A percentile compares a stretch with the other conserved stretches of the same genome.
Conservation (phyloP, 2,113 vertebrate species). For the Corydoras maculifer region DNA sequence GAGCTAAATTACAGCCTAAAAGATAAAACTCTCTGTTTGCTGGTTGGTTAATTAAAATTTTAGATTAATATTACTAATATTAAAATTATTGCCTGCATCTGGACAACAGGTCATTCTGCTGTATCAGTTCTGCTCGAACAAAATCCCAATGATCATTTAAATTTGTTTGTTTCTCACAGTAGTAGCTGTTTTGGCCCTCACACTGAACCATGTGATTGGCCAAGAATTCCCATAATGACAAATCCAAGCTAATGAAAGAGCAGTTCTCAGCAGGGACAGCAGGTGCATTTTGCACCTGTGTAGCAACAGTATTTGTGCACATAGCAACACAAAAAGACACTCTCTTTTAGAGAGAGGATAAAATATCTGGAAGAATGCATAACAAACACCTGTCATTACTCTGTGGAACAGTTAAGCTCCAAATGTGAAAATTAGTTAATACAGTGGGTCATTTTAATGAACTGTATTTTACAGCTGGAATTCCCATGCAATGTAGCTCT, state of each 20-base stretch:
- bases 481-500: too few relatives aligned
- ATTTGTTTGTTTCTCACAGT: too few relatives aligned
- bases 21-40: too few relatives aligned
- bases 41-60: too few relatives aligned
- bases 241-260: slow-evolving; percentile 36
- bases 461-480: too few relatives aligned
- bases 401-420: not conserved
- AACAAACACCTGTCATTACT: slow-evolving; percentile 12
- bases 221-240: slow-evolving; percentile 17
- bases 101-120: too few relatives aligned
- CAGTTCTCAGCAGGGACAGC: slow-evolving; percentile 32
- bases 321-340: slow-evolving; percentile 34
- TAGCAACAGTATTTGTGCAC: slow-evolving; percentile 33
- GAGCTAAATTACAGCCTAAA: too few relatives aligned
- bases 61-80: too few relatives aligned
- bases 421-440: not conserved
- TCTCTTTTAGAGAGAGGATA: slow-evolving; percentile 22
- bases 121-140: too few relatives aligned
- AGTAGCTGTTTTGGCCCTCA: slow-evolving; percentile 18
- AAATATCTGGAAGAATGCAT: slow-evolving; percentile 27
- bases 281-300: slow-evolving; percentile 44
- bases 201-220: slow-evolving; percentile 25
- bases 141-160: too few relatives aligned
- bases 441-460: too few relatives aligned
- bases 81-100: too few relatives aligned